Base-by-base conservation (phyloP, 2,797 vertebrate genomes). In the Lacerta bilineata region DNA sequence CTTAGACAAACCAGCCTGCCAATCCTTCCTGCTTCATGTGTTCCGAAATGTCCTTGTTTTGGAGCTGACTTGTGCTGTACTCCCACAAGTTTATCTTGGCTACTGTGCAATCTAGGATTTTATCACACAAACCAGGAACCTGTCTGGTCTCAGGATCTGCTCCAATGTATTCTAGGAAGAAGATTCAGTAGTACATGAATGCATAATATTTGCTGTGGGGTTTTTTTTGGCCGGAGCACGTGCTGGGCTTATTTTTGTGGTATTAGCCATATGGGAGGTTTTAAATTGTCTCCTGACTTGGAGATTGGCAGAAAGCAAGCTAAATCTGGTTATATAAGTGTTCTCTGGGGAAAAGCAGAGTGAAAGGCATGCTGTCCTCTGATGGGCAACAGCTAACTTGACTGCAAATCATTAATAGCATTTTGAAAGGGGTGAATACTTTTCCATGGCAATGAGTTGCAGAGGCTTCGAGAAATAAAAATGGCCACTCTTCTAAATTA, bases 161-260 rank as follows among this genome's bases (percentile, higher is more conserved):
- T 92, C 77, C 83, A 91, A 93, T 87, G 92, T 93, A 87, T 88
- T 89, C 90, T 95, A 92, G 46, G 50, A 83, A 95, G 95, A 94
- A 91, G 91, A 92, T 93, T 72, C 89, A 95, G 94, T 93, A 94
- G 92, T 91, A 88, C 93, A 93, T 95, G 95, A 85, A 94, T 92
- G 96, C 94, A 92, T 95, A 94, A 95, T 96, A 96, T 95, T 94
- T 95, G 86, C 94, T 96, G 95, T 96, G 95, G 94, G 50, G 0
- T 4, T 15, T 55, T 55, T 96, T 87, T 64, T 72, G 95, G 91
- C 90, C 95, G 94, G 94, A 95, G 92, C 96, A 94, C 95, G 95
- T 97, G 94, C 93, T 96, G 89, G 77, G n/a, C 8, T 78, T 78
- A 59, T 64, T 81, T 74, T 88, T 96, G 94, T 94, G 50, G 93